A percentile compares a stretch with the other conserved stretches of the same genome.
These are phyloP conservation scores for Rattus rattus DNA, from an alignment of 2,113 vertebrate species.

Conservation along the genomic window DNA sequence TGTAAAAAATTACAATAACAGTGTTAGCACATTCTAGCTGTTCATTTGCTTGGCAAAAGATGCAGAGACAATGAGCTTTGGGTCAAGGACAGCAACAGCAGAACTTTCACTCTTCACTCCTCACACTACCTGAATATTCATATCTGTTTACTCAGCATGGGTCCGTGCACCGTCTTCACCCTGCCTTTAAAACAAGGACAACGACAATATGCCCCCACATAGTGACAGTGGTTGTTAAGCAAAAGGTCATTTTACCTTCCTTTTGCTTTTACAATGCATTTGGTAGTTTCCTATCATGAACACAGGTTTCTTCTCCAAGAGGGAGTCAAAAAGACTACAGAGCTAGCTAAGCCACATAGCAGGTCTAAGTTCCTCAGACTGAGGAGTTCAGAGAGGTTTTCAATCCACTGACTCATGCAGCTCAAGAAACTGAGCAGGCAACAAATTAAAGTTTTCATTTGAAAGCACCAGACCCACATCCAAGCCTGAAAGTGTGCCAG, in stretches of 20 bases:
- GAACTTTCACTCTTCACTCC: not conserved
- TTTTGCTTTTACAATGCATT: not conserved
- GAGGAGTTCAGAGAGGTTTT: slow-evolving; percentile 21
- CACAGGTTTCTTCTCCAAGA: slow-evolving; percentile 15
- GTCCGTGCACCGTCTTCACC: not conserved
- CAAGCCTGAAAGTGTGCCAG: slow-evolving; percentile 21
- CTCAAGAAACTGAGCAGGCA: not conserved
- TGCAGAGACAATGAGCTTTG: not conserved
- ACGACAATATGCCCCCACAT: not conserved
- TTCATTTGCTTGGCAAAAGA: not conserved
- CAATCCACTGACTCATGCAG: not conserved
- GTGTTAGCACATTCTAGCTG: not conserved
- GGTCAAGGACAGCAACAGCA: too few relatives aligned
- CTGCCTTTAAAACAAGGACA: not conserved
- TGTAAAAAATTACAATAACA: not conserved
- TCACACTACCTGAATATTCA: not conserved
- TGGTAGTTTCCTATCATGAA: slow-evolving; percentile 44
- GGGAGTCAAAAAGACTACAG: not conserved
- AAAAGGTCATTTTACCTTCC: not conserved
- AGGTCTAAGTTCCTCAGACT: not conserved
- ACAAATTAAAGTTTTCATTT: slow-evolving; percentile 39
- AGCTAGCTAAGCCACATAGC: not conserved
- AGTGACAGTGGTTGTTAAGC: slow-evolving; percentile 2
- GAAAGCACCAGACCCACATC: not conserved
- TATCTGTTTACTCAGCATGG: not conserved